Conservation (phyloP, 2,888 invertebrate genomes). For the Sthenelais limicola region DNA sequence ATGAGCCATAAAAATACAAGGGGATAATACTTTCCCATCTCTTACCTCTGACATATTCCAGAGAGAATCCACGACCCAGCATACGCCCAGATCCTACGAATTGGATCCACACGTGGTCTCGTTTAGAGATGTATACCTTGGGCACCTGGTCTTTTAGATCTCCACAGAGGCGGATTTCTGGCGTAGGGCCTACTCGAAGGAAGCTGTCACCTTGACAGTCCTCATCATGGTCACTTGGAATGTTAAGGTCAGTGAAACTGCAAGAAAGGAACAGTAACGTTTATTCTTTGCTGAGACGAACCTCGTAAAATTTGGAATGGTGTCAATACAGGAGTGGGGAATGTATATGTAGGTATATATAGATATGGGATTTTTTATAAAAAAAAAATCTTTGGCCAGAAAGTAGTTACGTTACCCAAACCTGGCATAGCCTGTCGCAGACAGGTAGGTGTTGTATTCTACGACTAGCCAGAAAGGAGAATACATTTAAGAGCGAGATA, state of each 20-base stretch:
- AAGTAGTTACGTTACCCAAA: too few species aligned
- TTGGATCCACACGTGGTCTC: slow-evolving; percentile 46
- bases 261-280: slow-evolving; percentile 9
- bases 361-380: too few species aligned
- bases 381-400: too few species aligned
- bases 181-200: slow-evolving; percentile 48
- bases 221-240: slow-evolving; percentile 30
- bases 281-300: not conserved
- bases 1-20: too few species aligned
- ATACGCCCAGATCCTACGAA: slow-evolving; percentile 43
- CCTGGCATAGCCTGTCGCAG: too few species aligned
- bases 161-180: slow-evolving; percentile 46
- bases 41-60: slow-evolving; percentile 51
- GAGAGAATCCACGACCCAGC: slow-evolving; percentile 46
- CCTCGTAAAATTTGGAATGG: not conserved
- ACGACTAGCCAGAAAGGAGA: too few species aligned
- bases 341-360: not conserved
- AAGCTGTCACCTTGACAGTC: slow-evolving; percentile 39
- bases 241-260: slow-evolving; percentile 49
- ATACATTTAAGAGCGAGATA: too few species aligned
- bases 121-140: slow-evolving; percentile 43
- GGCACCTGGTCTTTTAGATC: slow-evolving; percentile 22
- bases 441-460: too few species aligned
- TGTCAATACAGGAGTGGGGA: not conserved
- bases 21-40: too few species aligned